phyloP scores from a whole-genome alignment of 2,888 invertebrate species.

The Galerucella nymphaeae region DNA sequence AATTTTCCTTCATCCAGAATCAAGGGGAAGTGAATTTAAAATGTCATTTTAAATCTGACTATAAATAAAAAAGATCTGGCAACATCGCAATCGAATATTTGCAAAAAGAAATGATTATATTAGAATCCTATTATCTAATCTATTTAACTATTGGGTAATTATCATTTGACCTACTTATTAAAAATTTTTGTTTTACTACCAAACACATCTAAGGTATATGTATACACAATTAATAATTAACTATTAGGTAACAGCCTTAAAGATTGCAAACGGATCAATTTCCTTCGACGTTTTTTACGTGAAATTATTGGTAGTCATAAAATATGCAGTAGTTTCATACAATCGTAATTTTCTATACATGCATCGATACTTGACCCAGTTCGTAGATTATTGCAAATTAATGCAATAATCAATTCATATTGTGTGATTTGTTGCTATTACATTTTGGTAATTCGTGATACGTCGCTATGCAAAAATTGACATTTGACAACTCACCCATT shows the following conservation, averaged over 20 bases:
- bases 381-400: background rate
- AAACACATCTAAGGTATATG: background rate
- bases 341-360: background rate
- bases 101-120: no score
- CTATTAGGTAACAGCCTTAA: background rate
- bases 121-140: no score
- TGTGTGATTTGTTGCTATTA: no score
- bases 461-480: no score
- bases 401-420: no score
- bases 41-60: no score
- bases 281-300: background rate
- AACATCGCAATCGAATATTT: no score
- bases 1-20: no score
- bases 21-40: no score
- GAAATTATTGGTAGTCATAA: background rate
- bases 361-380: background rate
- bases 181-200: background rate
- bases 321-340: background rate
- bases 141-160: background rate
- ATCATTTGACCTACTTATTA: background rate
- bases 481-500: no score
- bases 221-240: background rate
- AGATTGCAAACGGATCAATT: conserved; percentile 3
- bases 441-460: no score
- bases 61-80: no score